Evolutionary conservation across 1,140 invertebrate genomes (phyloP).

Genomic region (Pectinophora gossypiella): DNA sequence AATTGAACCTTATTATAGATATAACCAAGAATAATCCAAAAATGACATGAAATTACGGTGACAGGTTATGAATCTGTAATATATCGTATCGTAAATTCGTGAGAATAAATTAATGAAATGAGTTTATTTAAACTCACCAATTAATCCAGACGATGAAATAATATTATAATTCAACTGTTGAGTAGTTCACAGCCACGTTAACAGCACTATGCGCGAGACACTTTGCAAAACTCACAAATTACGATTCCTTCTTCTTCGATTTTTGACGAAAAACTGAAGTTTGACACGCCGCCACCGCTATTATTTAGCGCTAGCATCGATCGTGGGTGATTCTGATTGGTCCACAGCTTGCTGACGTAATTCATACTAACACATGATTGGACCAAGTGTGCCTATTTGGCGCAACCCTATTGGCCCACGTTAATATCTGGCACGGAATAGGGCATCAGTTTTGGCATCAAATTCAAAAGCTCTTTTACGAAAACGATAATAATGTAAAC

Average conservation of each 20-base stretch:
- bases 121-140: neutral
- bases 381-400: conserved; percentile 56
- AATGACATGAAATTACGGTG: neutral
- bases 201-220: conserved; percentile 34
- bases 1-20: too few species aligned
- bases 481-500: neutral
- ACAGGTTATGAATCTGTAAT: conserved; percentile 2
- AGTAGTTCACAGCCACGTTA: conserved; percentile 26
- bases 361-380: conserved; percentile 28
- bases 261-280: conserved; percentile 63
- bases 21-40: too few species aligned
- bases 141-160: neutral
- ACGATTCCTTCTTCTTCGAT: conserved; percentile 38
- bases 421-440: conserved; percentile 43
- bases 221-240: conserved; percentile 33
- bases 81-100: neutral
- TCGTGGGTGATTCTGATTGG: conserved; percentile 63
- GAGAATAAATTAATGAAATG: neutral
- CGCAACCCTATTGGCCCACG: conserved; percentile 62
- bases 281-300: conserved; percentile 49
- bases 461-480: neutral
- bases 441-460: conserved; percentile 4
- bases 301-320: conserved; percentile 71
- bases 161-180: neutral
- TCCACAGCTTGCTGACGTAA: conserved; percentile 43